A percentile compares a stretch with the other conserved stretches of the same genome.
Evolutionary conservation across 1,140 invertebrate species (phyloP).

Genomic region (Cydia strobilella): DNA sequence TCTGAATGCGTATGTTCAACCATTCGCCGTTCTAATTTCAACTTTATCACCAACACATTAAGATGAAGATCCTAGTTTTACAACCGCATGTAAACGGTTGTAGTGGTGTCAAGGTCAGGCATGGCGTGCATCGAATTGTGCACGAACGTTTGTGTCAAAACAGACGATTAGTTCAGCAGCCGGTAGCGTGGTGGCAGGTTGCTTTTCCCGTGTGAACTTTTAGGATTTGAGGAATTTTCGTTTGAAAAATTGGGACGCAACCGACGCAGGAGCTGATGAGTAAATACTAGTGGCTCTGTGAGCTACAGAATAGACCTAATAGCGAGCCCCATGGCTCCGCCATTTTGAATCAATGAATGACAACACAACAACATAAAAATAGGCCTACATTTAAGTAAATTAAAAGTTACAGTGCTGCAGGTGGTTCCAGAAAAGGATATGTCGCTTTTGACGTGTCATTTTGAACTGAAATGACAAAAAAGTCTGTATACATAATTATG

Average conservation of each 20-base stretch:
- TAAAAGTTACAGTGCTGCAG: too few relatives aligned
- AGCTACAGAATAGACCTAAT: too few relatives aligned
- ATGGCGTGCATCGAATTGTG: constrained; percentile 26
- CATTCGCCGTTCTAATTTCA: background rate
- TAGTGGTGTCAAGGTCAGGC: constrained; percentile 16
- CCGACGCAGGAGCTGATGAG: too few relatives aligned
- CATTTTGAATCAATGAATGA: too few relatives aligned
- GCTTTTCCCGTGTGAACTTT: constrained; percentile 5
- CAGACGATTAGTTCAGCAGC: constrained; percentile 7
- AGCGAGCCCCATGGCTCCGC: too few relatives aligned
- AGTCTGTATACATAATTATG: too few relatives aligned
- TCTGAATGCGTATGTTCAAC: background rate
- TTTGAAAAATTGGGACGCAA: background rate
- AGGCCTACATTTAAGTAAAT: too few relatives aligned
- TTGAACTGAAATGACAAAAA: too few relatives aligned
- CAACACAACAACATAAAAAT: too few relatives aligned
- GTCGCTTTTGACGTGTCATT: too few relatives aligned
- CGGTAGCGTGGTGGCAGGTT: background rate
- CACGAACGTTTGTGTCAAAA: constrained; percentile 14
- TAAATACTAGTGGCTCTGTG: too few relatives aligned
- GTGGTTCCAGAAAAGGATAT: too few relatives aligned
- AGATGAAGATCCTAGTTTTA: background rate
- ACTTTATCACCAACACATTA: background rate
- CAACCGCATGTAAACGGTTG: background rate
- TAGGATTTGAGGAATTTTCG: background rate